Percentiles rank a stretch among this genome's conserved stretches.
Evolutionary conservation across 2,113 vertebrate species (phyloP).

Genomic region (Ceyx cyanopectus): DNA sequence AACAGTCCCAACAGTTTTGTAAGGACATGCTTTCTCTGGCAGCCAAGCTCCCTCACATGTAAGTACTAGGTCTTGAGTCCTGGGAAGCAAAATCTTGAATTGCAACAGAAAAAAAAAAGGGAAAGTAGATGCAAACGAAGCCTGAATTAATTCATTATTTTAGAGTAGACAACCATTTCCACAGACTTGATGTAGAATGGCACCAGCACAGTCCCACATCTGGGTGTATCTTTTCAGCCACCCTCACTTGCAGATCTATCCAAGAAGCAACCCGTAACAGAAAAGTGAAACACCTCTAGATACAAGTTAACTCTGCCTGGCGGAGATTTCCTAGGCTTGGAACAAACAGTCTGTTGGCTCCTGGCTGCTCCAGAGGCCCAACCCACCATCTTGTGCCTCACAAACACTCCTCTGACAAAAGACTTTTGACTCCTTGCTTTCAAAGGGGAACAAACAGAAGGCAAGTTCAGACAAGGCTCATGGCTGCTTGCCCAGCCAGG

Average conservation of each 20-base stretch:
- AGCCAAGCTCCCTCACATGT: not conserved
- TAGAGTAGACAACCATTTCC: not conserved
- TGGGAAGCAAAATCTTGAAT: slow-evolving; percentile 23
- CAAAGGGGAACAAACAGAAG: slow-evolving; percentile 65
- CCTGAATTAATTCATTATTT: not conserved
- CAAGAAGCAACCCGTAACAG: not conserved
- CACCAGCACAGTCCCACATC: not conserved
- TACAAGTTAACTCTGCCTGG: not conserved
- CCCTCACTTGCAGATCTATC: not conserved
- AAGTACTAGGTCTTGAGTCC: not conserved
- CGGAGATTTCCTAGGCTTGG: slow-evolving; percentile 38
- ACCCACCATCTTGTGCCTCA: slow-evolving; percentile 30
- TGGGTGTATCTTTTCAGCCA: not conserved
- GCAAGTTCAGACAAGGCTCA: slow-evolving; percentile 68
- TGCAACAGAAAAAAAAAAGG: slow-evolving; percentile 21
- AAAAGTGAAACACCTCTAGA: not conserved
- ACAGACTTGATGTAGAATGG: not conserved
- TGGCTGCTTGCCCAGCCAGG: slow-evolving; percentile 66
- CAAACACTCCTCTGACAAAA: slow-evolving; percentile 60
- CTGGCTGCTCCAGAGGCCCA: not conserved
- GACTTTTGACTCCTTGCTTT: slow-evolving; percentile 50
- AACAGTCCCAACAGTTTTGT: not conserved
- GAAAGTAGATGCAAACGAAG: slow-evolving; percentile 30
- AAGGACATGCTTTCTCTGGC: slow-evolving; percentile 11
- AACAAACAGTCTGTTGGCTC: slow-evolving; percentile 22